Evolutionary conservation across 2,888 invertebrate genomes (phyloP).

Genomic region (Metallyticus violacea): DNA sequence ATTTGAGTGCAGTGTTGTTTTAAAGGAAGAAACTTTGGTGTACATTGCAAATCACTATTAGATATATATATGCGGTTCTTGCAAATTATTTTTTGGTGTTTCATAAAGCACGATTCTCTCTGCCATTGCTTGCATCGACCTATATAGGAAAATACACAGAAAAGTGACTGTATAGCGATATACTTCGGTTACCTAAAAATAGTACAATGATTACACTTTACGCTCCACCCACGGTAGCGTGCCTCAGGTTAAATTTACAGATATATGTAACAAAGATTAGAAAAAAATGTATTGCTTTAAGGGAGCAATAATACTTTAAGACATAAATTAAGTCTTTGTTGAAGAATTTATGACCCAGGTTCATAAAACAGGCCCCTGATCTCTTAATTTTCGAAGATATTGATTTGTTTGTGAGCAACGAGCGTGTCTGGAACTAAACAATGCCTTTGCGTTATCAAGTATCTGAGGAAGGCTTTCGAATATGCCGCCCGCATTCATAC

Average conservation of each 20-base stretch:
- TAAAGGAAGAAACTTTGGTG: too few relatives aligned
- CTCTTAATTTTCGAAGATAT: not conserved
- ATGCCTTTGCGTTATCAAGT: not conserved
- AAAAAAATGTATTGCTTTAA: not conserved
- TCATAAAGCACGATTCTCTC: too few relatives aligned
- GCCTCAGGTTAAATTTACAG: not conserved
- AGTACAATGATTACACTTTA: not conserved
- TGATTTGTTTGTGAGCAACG: not conserved
- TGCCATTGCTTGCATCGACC: too few relatives aligned
- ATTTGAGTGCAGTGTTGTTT: too few relatives aligned
- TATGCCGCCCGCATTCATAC: not conserved
- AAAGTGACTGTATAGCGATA: too few relatives aligned
- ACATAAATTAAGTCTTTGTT: not conserved
- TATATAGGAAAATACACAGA: too few relatives aligned
- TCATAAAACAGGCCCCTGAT: not conserved
- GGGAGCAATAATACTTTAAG: not conserved
- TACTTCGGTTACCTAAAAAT: too few relatives aligned
- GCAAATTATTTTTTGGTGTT: too few relatives aligned
- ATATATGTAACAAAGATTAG: not conserved
- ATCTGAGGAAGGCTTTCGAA: not conserved
- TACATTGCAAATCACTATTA: too few relatives aligned
- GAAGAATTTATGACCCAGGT: not conserved
- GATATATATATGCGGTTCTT: too few relatives aligned
- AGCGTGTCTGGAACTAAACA: not conserved
- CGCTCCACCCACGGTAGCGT: not conserved